These are phyloP conservation scores for Apostichopus japonicus DNA, from an alignment of 35 echinoderm and acorn worm species.

Conservation along the genomic window DNA sequence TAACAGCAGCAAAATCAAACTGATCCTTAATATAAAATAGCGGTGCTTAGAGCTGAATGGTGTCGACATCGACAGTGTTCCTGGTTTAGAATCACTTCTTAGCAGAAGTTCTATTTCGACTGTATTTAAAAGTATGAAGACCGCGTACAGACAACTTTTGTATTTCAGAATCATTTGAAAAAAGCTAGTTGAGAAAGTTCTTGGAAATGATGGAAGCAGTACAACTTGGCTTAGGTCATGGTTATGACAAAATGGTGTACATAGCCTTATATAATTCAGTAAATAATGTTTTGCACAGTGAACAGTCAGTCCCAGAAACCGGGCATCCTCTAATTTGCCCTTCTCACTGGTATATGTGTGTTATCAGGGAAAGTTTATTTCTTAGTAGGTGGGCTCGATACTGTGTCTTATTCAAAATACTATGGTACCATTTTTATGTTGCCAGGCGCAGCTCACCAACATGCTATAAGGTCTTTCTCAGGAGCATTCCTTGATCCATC, in stretches of 20 bases:
- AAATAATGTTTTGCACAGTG: not conserved
- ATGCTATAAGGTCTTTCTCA: not conserved
- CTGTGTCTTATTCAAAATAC: not conserved
- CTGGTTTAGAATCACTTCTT: not conserved
- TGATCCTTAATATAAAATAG: not conserved
- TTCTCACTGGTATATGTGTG: not conserved
- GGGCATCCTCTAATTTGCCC: constrained; percentile 26
- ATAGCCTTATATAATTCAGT: not conserved
- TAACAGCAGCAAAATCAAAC: not conserved
- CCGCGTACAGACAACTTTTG: not conserved
- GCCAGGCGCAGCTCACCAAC: not conserved
- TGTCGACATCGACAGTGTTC: no score
- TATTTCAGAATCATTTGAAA: constrained; percentile 14
- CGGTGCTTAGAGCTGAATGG: not conserved
- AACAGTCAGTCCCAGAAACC: not conserved
- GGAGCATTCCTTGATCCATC: not conserved
- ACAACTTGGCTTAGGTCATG: not conserved
- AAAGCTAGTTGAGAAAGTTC: constrained; percentile 12
- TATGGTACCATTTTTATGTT: no score
- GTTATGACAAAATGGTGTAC: not conserved
- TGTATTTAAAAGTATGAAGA: not conserved
- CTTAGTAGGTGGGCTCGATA: not conserved
- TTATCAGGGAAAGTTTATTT: not conserved
- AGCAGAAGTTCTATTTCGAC: not conserved
- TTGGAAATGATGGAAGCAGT: constrained; percentile 14